Evolutionary conservation across 2,888 invertebrate species (phyloP).

Genomic region (Cataglyphis albicans): DNA sequence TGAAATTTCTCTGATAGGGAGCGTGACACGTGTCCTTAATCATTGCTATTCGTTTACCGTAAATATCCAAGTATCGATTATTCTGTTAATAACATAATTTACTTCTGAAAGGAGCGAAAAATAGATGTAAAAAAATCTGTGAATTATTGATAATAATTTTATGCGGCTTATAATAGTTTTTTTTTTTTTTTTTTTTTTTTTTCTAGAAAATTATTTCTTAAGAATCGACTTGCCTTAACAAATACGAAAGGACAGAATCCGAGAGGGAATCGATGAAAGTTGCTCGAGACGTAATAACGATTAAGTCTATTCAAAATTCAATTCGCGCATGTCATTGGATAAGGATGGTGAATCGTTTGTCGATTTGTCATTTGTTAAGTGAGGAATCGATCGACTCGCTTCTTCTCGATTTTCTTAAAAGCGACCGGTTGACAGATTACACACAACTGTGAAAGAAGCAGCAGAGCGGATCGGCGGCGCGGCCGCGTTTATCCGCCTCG

Average conservation of each 20-base stretch:
- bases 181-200: not conserved
- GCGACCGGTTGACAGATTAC: conserved; percentile 67
- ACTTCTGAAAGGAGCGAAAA: not conserved
- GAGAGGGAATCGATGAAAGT: not conserved
- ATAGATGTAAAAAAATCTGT: not conserved
- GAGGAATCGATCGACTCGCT: conserved; percentile 28
- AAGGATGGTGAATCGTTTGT: conserved; percentile 28
- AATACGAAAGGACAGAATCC: not conserved
- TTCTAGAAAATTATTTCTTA: not conserved
- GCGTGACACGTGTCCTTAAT: conserved; percentile 27
- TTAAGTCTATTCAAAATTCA: conserved; percentile 16
- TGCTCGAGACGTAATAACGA: not conserved
- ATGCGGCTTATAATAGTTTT: not conserved
- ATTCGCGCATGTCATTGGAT: conserved; percentile 26
- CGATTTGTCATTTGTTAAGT: conserved; percentile 15
- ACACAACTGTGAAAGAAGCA: conserved; percentile 35
- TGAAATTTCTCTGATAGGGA: conserved; percentile 25
- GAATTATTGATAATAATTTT: conserved; percentile 2
- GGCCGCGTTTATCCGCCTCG: conserved; percentile 62
- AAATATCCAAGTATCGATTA: conserved; percentile 13
- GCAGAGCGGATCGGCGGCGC: conserved; percentile 44
- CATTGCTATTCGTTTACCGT: conserved; percentile 17
- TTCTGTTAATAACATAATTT: not conserved
- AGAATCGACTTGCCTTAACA: not conserved
- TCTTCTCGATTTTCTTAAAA: conserved; percentile 59